phyloP scores from a whole-genome alignment of 2,888 invertebrate species.

The Suillia variegata region DNA sequence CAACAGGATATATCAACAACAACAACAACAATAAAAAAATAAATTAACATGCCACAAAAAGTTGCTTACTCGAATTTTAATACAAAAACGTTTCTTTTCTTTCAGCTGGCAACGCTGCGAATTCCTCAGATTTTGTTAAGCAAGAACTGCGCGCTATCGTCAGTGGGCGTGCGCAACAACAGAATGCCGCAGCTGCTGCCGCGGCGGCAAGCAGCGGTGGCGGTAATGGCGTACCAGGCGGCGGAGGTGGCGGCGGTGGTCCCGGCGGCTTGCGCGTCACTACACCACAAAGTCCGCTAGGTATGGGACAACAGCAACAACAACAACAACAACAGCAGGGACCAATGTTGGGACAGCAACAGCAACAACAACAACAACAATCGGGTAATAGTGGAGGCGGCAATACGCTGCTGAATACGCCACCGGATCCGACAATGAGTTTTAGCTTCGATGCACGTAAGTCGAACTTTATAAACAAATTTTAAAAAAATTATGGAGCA shows the following conservation, averaged over 20 bases:
- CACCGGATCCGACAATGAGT: constrained; percentile 57
- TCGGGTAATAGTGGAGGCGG: constrained; percentile 30
- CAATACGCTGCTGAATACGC: constrained; percentile 56
- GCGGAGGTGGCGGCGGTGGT: constrained; percentile 48
- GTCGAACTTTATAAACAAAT: constrained; percentile 26
- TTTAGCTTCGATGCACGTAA: constrained; percentile 61
- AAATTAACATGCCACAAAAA: not conserved
- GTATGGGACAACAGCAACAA: constrained; percentile 37
- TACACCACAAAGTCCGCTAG: constrained; percentile 48
- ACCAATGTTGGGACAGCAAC: constrained; percentile 44
- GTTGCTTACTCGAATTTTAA: constrained; percentile 9
- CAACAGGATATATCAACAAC: no score
- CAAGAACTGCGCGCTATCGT: constrained; percentile 90
- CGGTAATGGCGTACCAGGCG: constrained; percentile 39
- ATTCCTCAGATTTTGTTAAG: constrained; percentile 85
- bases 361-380: constrained; percentile 35
- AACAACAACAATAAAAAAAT: constrained; percentile 4
- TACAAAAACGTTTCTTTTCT: constrained; percentile 12
- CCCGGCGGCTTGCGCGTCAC: constrained; percentile 25
- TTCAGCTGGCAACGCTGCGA: constrained; percentile 66
- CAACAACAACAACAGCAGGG: constrained; percentile 38
- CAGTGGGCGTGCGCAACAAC: constrained; percentile 74
- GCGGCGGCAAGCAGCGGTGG: constrained; percentile 29
- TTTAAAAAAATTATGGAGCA: not conserved
- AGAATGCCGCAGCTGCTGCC: constrained; percentile 53